These are phyloP conservation scores for Ailuropoda melanoleuca DNA, from an alignment of 2,113 vertebrate genomes.

Conservation along the genomic window DNA sequence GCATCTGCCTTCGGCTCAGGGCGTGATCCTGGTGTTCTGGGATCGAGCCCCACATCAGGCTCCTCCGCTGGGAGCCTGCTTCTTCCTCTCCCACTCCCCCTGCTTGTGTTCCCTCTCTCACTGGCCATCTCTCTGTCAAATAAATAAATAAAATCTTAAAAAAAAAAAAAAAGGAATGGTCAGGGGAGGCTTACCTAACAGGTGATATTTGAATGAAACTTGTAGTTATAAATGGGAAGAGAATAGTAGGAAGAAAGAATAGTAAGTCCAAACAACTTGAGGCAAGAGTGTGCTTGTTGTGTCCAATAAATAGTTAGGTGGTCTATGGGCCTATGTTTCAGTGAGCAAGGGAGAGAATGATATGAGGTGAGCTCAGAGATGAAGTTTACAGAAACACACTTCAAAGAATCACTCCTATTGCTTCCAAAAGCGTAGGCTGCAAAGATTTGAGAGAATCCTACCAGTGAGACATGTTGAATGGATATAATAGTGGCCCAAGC, in stretches of 20 bases:
- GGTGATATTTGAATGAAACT: not conserved
- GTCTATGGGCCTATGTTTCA: not conserved
- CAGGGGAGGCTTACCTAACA: not conserved
- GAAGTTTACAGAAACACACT: not conserved
- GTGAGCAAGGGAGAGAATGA: not conserved
- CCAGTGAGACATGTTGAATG: not conserved
- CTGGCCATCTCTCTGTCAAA: no score
- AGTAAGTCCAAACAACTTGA: not conserved
- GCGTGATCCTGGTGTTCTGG: no score
- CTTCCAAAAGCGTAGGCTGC: not conserved
- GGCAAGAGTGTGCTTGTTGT: not conserved
- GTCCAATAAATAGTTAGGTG: not conserved
- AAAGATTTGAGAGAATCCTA: not conserved
- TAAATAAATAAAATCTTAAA: no score
- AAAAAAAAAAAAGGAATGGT: no score
- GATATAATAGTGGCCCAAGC: not conserved
- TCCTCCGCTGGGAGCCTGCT: no score
- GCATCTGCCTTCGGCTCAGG: no score
- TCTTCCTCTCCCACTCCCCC: no score
- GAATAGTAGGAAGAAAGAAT: not conserved
- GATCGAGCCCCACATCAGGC: no score
- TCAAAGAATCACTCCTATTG: not conserved
- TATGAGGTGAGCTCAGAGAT: not conserved
- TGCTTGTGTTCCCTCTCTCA: no score
- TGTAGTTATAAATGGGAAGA: not conserved